Evolutionary conservation across 2,888 invertebrate species (phyloP).

Genomic region (Lasioglossum malachurum): DNA sequence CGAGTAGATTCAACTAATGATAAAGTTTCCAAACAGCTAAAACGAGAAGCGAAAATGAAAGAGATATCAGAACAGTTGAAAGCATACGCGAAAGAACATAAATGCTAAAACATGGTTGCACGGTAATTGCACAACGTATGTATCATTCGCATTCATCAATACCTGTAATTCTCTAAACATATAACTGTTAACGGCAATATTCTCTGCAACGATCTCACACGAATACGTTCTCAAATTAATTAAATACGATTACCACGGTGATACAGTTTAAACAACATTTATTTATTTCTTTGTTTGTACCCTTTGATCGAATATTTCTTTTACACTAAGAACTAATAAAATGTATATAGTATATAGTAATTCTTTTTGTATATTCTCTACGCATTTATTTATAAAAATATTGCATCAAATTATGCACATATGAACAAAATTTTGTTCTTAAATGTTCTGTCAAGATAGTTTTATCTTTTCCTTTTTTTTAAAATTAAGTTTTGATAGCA

Average conservation of each 20-base stretch:
- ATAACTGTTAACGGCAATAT: not conserved
- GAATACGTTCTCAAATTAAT: not conserved
- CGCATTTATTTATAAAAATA: not conserved
- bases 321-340: constrained; percentile 1
- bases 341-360: not conserved
- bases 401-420: not conserved
- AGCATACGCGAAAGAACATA: constrained; percentile 27
- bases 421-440: not conserved
- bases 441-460: not conserved
- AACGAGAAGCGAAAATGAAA: constrained; percentile 75
- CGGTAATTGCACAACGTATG: not conserved
- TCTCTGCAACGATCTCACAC: not conserved
- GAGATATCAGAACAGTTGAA: constrained; percentile 60
- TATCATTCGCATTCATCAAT: constrained; percentile 7
- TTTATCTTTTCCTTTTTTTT: not conserved
- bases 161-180: not conserved
- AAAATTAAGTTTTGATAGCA: not conserved
- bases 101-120: not conserved
- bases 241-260: not conserved
- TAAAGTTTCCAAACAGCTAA: constrained; percentile 69
- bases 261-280: constrained; percentile 5
- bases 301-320: constrained; percentile 10
- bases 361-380: not conserved
- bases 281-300: constrained; percentile 26
- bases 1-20: constrained; percentile 19